These are phyloP conservation scores for Caenorhabditis afra DNA, from an alignment of 2,888 invertebrate genomes.

Conservation along the genomic window DNA sequence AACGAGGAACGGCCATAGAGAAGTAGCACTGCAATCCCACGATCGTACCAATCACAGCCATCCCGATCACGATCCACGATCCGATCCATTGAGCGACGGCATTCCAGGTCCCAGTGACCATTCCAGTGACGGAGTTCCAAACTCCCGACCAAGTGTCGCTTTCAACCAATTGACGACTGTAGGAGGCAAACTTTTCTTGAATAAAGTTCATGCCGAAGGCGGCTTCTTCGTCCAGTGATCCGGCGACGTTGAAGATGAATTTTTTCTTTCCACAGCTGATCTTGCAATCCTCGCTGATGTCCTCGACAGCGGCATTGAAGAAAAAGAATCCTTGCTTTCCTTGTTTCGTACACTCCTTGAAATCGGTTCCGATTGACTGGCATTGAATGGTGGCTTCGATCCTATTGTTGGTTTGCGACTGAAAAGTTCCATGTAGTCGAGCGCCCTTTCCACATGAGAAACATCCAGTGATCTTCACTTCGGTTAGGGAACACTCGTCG, in stretches of 20 bases:
- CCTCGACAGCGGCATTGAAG: neutral
- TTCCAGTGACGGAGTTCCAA: neutral
- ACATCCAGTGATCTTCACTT: neutral
- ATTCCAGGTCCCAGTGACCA: neutral
- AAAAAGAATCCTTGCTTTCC: neutral
- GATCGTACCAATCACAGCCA: neutral
- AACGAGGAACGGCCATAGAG: neutral
- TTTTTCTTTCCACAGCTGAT: neutral
- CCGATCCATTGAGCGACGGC: neutral
- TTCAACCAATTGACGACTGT: neutral
- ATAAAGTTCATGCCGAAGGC: neutral
- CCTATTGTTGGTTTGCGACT: neutral
- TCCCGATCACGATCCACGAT: neutral
- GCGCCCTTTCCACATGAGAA: neutral
- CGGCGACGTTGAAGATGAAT: neutral
- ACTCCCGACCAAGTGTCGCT: neutral
- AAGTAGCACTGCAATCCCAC: neutral
- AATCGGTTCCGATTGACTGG: neutral
- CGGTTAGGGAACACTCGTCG: neutral
- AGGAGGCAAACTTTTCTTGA: neutral
- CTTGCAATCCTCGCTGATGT: neutral
- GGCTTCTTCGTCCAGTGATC: neutral
- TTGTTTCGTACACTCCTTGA: neutral
- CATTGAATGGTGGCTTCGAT: neutral
- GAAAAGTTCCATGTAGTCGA: neutral